Percentiles rank a stretch among this genome's conserved stretches.
Conservation (phyloP, 2,113 vertebrate species). For the Otocyon megalotis region DNA sequence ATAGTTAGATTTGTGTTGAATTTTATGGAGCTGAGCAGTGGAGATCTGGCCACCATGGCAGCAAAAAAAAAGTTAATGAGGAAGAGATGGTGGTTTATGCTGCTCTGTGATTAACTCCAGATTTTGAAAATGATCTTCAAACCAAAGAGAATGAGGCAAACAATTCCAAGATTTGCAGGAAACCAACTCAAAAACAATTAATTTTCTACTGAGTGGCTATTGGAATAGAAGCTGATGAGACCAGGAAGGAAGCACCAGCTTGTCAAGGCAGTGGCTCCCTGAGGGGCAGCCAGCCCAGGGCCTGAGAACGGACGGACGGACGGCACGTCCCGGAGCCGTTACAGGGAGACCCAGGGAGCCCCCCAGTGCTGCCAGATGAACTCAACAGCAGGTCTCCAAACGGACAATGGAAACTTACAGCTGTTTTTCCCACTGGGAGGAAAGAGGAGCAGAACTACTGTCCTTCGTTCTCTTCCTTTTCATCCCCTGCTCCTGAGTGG, state of each 20-base stretch:
- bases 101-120: constrained; percentile 63
- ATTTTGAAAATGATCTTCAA: constrained; percentile 69
- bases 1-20: constrained; percentile 54
- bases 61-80: constrained; percentile 37
- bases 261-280: background rate
- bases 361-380: background rate
- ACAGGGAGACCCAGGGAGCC: background rate
- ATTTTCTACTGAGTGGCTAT: background rate
- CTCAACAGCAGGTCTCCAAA: background rate
- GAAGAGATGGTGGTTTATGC: constrained; percentile 5
- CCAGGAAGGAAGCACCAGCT: background rate
- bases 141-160: constrained; percentile 38
- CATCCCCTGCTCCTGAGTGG: background rate
- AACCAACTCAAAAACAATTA: constrained; percentile 26
- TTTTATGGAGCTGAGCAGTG: background rate
- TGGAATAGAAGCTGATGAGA: constrained; percentile 24
- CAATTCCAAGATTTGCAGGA: background rate
- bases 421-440: background rate
- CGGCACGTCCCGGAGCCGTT: background rate
- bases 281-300: background rate
- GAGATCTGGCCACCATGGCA: background rate
- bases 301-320: background rate
- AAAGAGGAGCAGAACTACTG: background rate
- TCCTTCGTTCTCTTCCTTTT: background rate
- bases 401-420: background rate